Evolutionary conservation across 2,888 invertebrate genomes (phyloP), one percentile per base, ranked within the genome.

Genomic region (Baronia brevicornis): DNA sequence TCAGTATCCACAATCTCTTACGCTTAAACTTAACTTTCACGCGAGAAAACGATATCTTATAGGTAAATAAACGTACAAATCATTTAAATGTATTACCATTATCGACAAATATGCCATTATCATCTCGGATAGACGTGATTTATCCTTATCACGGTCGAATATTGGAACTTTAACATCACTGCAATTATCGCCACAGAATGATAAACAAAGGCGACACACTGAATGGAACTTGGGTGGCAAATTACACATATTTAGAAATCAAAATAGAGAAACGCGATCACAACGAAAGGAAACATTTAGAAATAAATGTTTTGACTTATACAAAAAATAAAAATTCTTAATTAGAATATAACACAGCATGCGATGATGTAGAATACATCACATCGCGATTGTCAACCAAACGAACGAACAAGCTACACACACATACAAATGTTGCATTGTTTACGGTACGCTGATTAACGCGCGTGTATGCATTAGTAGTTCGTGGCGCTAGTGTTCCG

Each of bases 141-240:
- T 88, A 73, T 87, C 85, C 84, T 88, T 90, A 86, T 89, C 89
- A 86, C 89, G 89, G 79, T 90, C 90, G 82, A 91, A 91, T 85
- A 91, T 89, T 86, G 89, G 89, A 84, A 90, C 87, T 85, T 88
- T 89, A 85, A 87, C 88, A 88, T 91, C 91, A 87, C 89, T 86
- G 82, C 85, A 86, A 82, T 85, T 85, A 85, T 85, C 86, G 80
- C 89, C 88, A 86, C 86, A 87, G 75, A 88, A 88, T 86, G 93
- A 92, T 90, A 94, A 91, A 90, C 94, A 94, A 89, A 94, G 91
- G 87, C 94, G 93, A 91, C 94, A 94, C 88, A 94, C 91, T 90
- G 92, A 92, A 89, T 92, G 92, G 88, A 93, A 94, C 90, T 93
- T 94, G 88, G 91, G 90, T 89, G 93, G 93, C 90, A 94, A 91